These are phyloP conservation scores for Todiramphus chloris DNA, from an alignment of 2,113 vertebrate genomes.

Conservation along the genomic window DNA sequence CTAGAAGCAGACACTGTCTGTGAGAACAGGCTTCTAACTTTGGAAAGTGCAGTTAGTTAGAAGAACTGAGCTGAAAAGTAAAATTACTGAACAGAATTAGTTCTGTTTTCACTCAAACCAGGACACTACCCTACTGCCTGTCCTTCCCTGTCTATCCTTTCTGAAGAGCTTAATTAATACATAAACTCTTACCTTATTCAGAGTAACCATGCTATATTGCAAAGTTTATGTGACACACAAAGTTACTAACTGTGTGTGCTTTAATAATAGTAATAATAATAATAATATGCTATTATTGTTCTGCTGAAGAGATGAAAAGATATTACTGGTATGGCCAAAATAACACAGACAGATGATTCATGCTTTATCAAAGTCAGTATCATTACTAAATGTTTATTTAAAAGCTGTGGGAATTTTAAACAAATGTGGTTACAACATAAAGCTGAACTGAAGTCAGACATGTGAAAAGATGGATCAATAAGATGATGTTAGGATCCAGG, in stretches of 20 bases:
- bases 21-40: too few species aligned
- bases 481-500: neutral
- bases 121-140: too few species aligned
- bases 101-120: too few species aligned
- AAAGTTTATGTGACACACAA: neutral
- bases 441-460: neutral
- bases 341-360: neutral
- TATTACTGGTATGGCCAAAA: neutral
- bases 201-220: neutral
- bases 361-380: neutral
- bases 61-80: too few species aligned
- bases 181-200: neutral
- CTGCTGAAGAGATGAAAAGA: neutral
- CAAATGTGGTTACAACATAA: neutral
- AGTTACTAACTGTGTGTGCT: neutral
- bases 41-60: too few species aligned
- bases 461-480: neutral
- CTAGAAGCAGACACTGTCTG: too few species aligned
- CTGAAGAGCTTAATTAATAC: neutral
- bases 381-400: neutral
- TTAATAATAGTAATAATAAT: neutral
- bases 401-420: neutral
- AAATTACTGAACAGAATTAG: too few species aligned
- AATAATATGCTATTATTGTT: neutral
- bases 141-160: too few species aligned